These are phyloP conservation scores for Hydractinia echinata DNA, from an alignment of 30 jellyfish, hydroid and myxozoan genomes.

Conservation along the genomic window DNA sequence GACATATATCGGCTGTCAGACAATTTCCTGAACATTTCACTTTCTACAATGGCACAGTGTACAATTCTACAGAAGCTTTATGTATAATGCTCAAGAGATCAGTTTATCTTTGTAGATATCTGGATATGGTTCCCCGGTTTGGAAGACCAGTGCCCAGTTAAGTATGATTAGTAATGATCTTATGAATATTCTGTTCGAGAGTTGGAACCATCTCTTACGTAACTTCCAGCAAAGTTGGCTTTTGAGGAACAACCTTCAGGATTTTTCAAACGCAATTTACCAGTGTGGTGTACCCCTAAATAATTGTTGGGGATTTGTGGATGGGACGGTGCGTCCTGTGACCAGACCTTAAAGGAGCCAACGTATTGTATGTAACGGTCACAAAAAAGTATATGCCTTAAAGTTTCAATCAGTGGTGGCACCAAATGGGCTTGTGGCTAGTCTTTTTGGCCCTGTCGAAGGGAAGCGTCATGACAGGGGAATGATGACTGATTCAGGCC, in stretches of 20 bases:
- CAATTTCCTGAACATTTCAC: not conserved
- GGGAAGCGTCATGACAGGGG: conserved; percentile 11
- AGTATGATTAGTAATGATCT: not conserved
- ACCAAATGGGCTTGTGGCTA: conserved; percentile 60
- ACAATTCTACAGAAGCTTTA: not conserved
- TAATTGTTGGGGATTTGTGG: not conserved
- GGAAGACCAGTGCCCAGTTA: conserved; percentile 13
- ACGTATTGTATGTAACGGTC: conserved; percentile 48
- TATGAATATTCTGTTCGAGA: not conserved
- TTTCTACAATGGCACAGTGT: not conserved
- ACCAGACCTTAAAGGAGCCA: not conserved
- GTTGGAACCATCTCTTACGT: not conserved
- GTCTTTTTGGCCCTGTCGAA: conserved; percentile 48
- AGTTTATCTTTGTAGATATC: not conserved
- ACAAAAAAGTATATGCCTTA: conserved; percentile 60
- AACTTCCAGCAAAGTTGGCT: not conserved
- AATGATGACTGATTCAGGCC: conserved; percentile 22
- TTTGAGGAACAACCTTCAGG: not conserved
- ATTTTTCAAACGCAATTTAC: not conserved
- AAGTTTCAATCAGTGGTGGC: conserved; percentile 65
- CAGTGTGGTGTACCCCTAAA: not conserved
- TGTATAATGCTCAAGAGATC: too few species aligned
- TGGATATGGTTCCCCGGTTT: conserved; percentile 11
- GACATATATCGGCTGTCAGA: conserved; percentile 1
- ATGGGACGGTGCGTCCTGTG: conserved; percentile 19